phyloP scores from a whole-genome alignment of 2,888 invertebrate genomes.

The Drosophila lutescens region DNA sequence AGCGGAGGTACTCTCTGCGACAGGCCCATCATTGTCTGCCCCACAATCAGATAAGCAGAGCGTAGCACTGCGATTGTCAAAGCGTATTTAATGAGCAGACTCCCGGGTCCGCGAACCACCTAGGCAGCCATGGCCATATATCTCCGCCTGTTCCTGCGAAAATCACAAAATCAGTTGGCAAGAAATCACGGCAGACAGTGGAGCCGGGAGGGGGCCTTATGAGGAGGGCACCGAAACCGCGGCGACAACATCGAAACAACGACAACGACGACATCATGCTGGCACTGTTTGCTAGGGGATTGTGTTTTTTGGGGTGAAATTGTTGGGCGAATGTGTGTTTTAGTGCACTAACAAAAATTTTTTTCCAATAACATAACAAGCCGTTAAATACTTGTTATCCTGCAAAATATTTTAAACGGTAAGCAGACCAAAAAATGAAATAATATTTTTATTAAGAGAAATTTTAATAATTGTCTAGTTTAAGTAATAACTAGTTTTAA shows the following conservation, averaged over 20 bases:
- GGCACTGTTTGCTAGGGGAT: slow-evolving; percentile 40
- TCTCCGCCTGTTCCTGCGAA: slow-evolving; percentile 57
- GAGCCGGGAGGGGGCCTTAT: slow-evolving; percentile 13
- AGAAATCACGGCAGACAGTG: slow-evolving; percentile 62
- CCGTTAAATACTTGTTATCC: not conserved
- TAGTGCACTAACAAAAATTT: slow-evolving; percentile 20
- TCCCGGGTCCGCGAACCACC: slow-evolving; percentile 8
- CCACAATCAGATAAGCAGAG: slow-evolving; percentile 67
- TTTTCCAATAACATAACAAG: not conserved
- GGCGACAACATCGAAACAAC: slow-evolving; percentile 61
- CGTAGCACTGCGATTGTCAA: slow-evolving; percentile 69
- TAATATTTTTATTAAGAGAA: no score
- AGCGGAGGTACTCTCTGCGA: not conserved
- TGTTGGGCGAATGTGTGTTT: slow-evolving; percentile 22
- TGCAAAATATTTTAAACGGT: no score
- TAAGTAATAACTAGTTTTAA: no score
- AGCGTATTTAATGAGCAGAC: slow-evolving; percentile 73
- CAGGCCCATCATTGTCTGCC: slow-evolving; percentile 58
- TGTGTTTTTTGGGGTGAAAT: slow-evolving; percentile 30
- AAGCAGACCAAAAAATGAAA: no score
- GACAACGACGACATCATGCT: slow-evolving; percentile 44
- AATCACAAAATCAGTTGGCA: slow-evolving; percentile 77
- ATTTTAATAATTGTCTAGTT: no score
- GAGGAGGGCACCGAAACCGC: slow-evolving; percentile 45
- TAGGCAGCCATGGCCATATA: not conserved